Conservation (phyloP, 1,140 invertebrate species). For the Aricia agestis region DNA sequence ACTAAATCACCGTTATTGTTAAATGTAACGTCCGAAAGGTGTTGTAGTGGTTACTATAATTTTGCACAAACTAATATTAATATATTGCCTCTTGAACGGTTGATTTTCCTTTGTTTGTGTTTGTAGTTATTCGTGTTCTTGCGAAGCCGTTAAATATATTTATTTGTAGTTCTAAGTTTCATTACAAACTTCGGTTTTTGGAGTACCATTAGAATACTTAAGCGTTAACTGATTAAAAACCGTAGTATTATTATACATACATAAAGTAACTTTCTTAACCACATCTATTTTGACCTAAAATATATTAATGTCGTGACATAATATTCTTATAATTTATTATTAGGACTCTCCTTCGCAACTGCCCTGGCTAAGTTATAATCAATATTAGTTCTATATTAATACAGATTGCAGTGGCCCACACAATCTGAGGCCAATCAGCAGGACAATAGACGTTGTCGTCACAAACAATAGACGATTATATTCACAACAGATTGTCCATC, state of each 20-base stretch:
- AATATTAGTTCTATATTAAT: neutral
- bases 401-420: neutral
- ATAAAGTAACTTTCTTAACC: too few relatives aligned
- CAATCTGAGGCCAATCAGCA: neutral
- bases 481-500: too few relatives aligned
- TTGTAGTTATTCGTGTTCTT: constrained; percentile 1
- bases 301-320: too few relatives aligned
- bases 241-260: too few relatives aligned
- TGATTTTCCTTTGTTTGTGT: constrained; percentile 19
- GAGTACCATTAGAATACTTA: too few relatives aligned
- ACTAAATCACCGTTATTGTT: constrained; percentile 64
- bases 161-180: too few relatives aligned
- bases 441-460: neutral
- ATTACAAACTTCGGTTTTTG: too few relatives aligned
- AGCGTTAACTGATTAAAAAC: too few relatives aligned
- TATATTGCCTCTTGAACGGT: constrained; percentile 12
- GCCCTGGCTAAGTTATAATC: neutral
- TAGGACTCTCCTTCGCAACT: too few relatives aligned
- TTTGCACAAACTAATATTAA: constrained; percentile 15
- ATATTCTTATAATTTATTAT: too few relatives aligned
- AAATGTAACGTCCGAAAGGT: constrained; percentile 46
- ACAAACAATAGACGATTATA: neutral
- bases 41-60: constrained; percentile 26
- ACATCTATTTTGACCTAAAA: too few relatives aligned
- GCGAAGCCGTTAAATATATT: too few relatives aligned